Conservation (phyloP, 2,797 vertebrate species). For the Pteronotus mesoamericanus region DNA sequence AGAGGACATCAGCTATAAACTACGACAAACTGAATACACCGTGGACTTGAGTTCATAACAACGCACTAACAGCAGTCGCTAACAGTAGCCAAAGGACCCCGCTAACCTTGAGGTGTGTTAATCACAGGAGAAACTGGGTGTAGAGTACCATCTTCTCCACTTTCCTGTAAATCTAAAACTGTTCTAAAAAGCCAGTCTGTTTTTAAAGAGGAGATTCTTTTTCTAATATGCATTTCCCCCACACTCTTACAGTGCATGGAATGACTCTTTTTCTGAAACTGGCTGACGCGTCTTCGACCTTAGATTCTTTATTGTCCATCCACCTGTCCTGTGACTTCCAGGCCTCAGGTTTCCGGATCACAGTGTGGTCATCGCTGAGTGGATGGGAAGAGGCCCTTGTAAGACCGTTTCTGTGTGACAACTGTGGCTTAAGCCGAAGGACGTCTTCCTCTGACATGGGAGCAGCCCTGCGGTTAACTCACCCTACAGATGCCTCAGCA, state of each 20-base stretch:
- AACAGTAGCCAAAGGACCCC: fast-evolving
- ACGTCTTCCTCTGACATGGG: neutral
- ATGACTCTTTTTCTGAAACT: too few relatives aligned
- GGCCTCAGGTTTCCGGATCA: neutral
- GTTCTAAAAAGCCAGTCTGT: neutral
- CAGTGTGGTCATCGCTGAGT: fast-evolving
- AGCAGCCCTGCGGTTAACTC: neutral
- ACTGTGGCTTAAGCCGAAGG: neutral
- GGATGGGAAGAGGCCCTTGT: neutral
- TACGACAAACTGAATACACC: too few relatives aligned
- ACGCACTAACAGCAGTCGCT: fast-evolving
- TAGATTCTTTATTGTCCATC: too few relatives aligned
- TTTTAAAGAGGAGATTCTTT: neutral
- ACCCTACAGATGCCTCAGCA: neutral
- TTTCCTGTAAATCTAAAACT: neutral
- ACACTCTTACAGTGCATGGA: fast-evolving
- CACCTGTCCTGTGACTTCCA: fast-evolving
- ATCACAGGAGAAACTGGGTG: fast-evolving
- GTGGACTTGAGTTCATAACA: fast-evolving
- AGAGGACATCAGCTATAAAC: neutral
- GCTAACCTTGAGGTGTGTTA: fast-evolving
- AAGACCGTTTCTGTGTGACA: neutral
- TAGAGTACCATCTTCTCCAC: fast-evolving
- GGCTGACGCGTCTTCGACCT: fast-evolving
- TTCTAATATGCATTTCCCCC: neutral